These are phyloP conservation scores for Misgurnus mizolepis DNA, from an alignment of 2,113 vertebrate species.

Conservation along the genomic window DNA sequence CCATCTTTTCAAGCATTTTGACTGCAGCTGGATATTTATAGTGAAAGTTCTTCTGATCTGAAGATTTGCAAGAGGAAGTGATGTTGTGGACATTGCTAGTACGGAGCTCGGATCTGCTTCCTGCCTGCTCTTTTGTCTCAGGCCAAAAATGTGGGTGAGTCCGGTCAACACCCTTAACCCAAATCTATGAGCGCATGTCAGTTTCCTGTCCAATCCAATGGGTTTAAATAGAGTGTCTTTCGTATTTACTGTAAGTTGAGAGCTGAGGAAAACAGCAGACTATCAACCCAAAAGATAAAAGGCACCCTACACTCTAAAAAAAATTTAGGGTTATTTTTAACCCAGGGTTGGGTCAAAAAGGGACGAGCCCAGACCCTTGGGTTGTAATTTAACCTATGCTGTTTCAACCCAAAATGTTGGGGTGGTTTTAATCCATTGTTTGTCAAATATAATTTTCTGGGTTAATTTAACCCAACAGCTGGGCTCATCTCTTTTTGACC, in stretches of 20 bases:
- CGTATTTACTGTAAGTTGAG: neutral
- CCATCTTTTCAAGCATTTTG: slow-evolving; percentile 24
- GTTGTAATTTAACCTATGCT: too few species aligned
- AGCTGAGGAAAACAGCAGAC: neutral
- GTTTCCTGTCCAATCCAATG: slow-evolving; percentile 60
- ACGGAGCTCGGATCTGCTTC: slow-evolving; percentile 65
- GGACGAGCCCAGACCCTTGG: too few species aligned
- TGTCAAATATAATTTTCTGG: too few species aligned
- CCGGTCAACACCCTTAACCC: slow-evolving; percentile 76
- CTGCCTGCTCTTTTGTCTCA: slow-evolving; percentile 70
- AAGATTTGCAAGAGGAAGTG: slow-evolving; percentile 52
- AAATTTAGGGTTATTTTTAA: too few species aligned
- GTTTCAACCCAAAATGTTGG: too few species aligned
- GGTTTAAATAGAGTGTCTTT: slow-evolving; percentile 50
- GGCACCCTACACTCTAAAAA: too few species aligned
- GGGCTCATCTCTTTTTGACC: too few species aligned
- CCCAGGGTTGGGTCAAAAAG: too few species aligned
- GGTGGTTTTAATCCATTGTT: too few species aligned
- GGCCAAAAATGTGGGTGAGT: slow-evolving; percentile 78
- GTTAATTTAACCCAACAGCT: too few species aligned
- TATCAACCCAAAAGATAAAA: slow-evolving; percentile 10
- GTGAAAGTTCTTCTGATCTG: slow-evolving; percentile 38
- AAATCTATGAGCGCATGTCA: slow-evolving; percentile 62
- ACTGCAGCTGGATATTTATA: slow-evolving; percentile 51
- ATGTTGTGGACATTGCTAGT: slow-evolving; percentile 59